A percentile compares a stretch with the other conserved stretches of the same genome.
Evolutionary conservation across 2,113 vertebrate species (phyloP).

Genomic region (Phocoena sinus): DNA sequence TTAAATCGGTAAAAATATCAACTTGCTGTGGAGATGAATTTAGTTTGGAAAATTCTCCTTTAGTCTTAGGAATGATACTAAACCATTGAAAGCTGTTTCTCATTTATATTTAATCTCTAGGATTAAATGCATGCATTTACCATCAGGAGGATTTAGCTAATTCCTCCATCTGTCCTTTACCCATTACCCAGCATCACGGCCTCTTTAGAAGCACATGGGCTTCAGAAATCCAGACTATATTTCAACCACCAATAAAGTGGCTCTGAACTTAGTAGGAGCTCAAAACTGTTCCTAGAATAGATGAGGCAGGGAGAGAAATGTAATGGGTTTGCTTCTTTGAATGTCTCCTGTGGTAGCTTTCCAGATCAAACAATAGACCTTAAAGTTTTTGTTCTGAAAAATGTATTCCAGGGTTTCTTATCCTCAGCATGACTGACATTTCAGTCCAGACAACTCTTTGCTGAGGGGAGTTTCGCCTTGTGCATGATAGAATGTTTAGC

Average conservation of each 20-base stretch:
- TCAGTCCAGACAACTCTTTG: background rate
- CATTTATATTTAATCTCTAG: slow-evolving; percentile 23
- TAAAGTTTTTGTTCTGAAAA: background rate
- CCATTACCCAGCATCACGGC: background rate
- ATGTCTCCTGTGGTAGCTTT: background rate
- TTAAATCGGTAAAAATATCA: slow-evolving; percentile 9
- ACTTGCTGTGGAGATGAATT: background rate
- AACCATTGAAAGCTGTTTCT: slow-evolving; percentile 28
- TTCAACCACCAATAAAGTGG: background rate
- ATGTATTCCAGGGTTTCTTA: background rate
- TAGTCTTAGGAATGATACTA: background rate
- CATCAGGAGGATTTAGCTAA: background rate
- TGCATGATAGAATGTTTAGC: background rate
- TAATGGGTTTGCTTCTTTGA: background rate
- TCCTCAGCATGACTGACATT: background rate
- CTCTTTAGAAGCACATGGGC: background rate
- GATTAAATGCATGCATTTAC: background rate
- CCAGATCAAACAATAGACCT: background rate
- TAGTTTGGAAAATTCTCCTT: slow-evolving; percentile 20
- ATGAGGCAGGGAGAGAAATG: background rate
- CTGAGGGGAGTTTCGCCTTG: background rate
- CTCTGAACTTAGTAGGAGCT: background rate
- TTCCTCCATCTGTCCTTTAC: background rate
- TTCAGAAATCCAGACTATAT: background rate
- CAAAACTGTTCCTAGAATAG: background rate